Evolutionary conservation across 2,113 vertebrate genomes (phyloP).

Genomic region (Hyperopisus bebe): DNA sequence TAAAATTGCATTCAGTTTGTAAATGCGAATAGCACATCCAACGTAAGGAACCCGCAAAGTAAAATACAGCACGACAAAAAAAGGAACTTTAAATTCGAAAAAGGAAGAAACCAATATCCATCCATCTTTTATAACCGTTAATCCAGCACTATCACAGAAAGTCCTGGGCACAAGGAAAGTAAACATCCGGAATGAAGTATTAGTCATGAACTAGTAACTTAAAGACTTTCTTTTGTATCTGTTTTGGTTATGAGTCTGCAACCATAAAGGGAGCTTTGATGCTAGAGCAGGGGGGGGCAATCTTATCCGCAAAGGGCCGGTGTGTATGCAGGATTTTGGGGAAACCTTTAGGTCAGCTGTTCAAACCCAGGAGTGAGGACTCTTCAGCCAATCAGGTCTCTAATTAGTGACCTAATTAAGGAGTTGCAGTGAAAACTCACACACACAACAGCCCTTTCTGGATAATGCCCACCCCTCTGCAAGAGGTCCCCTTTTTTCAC

Average conservation of each 20-base stretch:
- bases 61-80: neutral
- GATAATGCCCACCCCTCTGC: no score
- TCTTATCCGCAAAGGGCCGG: no score
- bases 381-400: no score
- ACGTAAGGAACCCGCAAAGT: no score
- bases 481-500: neutral
- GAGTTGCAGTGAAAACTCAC: no score
- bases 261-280: neutral
- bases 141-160: neutral
- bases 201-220: neutral
- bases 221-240: neutral
- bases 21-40: neutral
- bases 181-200: neutral
- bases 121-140: neutral
- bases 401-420: no score
- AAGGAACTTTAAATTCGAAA: neutral
- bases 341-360: no score
- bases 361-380: no score
- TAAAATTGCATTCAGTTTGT: neutral
- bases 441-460: no score
- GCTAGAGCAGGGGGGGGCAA: neutral
- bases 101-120: neutral
- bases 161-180: neutral
- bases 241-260: neutral
- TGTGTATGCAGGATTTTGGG: no score